Conservation (phyloP, 1,140 invertebrate genomes). For the Wasmannia auropunctata region DNA sequence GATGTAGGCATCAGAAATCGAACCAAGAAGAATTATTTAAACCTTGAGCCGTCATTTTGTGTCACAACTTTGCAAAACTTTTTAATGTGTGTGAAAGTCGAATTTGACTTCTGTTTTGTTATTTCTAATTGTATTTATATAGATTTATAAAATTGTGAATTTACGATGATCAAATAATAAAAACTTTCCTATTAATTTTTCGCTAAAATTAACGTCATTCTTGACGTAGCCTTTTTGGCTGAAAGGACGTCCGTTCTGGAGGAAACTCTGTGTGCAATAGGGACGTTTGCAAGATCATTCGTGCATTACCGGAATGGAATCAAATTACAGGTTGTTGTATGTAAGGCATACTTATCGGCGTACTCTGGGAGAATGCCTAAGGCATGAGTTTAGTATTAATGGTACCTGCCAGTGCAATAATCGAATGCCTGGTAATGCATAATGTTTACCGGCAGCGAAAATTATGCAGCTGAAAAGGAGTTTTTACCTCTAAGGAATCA, state of each 20-base stretch:
- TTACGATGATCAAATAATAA: not conserved
- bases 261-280: not conserved
- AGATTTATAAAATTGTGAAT: not conserved
- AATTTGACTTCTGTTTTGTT: not conserved
- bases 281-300: conserved; percentile 2
- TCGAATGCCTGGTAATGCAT: conserved; percentile 27
- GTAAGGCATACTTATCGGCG: conserved; percentile 20
- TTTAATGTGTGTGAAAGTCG: too few species aligned
- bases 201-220: not conserved
- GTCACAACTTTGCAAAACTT: not conserved
- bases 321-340: conserved; percentile 39
- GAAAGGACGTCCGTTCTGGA: not conserved
- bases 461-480: not conserved
- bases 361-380: not conserved
- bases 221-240: not conserved
- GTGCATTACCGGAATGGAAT: conserved; percentile 48
- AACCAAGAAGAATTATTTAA: not conserved
- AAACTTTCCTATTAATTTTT: not conserved
- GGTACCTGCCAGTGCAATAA: conserved; percentile 25
- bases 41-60: not conserved
- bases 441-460: conserved; percentile 12
- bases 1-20: not conserved
- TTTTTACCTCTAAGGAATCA: conserved; percentile 20
- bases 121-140: not conserved
- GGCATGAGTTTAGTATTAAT: conserved; percentile 47